Evolutionary conservation across 2,797 vertebrate genomes (phyloP), one percentile per base, ranked within the genome.

Genomic region (Tenualosa thibaudeaui): DNA sequence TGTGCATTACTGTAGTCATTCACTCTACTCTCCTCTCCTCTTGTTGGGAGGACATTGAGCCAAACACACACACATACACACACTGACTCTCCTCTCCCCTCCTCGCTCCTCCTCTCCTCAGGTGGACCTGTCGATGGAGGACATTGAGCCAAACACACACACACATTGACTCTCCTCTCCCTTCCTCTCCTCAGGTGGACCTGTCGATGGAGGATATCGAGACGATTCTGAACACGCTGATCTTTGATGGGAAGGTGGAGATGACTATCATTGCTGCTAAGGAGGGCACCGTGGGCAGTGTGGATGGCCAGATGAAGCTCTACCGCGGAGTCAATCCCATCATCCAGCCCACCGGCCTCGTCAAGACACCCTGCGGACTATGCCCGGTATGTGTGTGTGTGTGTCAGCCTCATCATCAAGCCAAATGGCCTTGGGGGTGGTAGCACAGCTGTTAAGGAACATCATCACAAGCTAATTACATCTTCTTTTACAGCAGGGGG

Each of bases 171-270:
- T 37, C 22, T 58, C 46, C 3, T 46, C 82, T 43, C 1, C 1
- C 40, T 62, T 40, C 40, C 53, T 81, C 37, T 7, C 68, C 17
- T 8, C 90, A 99, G 98, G 98, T 99, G 88, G 98, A 99, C 84
- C 91, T 99, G 90, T 99, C 98, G 31, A 99, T 99, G 98, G 98
- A 99, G 85, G 98, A 99, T 91, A 99, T 99, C 2, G 98, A 99
- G 95, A 99, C 98, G 81, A 99, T 99, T 92, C 92, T 99, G 86
- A 99, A 99, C 91, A 99, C 98, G 0, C 95, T 99, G 49, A 99
- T 99, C 90, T 99, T 98, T 50, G 98, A 99, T 56, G 98, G 98
- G 7, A 99, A 99, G 91, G 98, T 97, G 92, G 98, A 99, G 92
- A 98, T 98, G 97, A 99, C 96, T 0, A 96, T 99, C 90, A 98